A percentile compares a stretch with the other conserved stretches of the same genome.
Conservation (phyloP, 2,888 invertebrate species). For the Hololepta plana region DNA sequence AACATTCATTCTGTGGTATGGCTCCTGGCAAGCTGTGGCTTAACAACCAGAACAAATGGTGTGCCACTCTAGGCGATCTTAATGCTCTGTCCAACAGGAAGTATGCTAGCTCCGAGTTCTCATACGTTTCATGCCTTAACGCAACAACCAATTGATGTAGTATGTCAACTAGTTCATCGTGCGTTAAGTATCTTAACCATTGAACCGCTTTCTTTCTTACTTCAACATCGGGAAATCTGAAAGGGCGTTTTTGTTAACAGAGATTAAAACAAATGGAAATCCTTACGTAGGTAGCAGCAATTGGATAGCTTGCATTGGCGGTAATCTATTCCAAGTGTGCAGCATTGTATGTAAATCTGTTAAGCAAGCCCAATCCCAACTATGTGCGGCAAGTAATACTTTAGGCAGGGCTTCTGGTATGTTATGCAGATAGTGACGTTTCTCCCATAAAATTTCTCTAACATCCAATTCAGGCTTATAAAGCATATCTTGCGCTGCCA, state of each 20-base stretch:
- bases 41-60: slow-evolving; percentile 86
- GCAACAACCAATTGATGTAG: slow-evolving; percentile 89
- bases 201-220: slow-evolving; percentile 73
- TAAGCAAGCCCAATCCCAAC: slow-evolving; percentile 81
- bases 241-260: no score
- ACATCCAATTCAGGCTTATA: slow-evolving; percentile 52
- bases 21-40: slow-evolving; percentile 67
- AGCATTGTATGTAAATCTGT: slow-evolving; percentile 75
- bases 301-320: slow-evolving; percentile 80
- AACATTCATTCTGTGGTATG: slow-evolving; percentile 61
- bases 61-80: slow-evolving; percentile 78
- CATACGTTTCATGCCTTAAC: slow-evolving; percentile 77
- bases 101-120: slow-evolving; percentile 68
- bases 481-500: slow-evolving; percentile 59
- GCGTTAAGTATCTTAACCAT: slow-evolving; percentile 61
- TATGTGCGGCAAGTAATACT: slow-evolving; percentile 68
- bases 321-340: slow-evolving; percentile 70
- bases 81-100: slow-evolving; percentile 70
- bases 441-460: slow-evolving; percentile 80
- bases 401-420: slow-evolving; percentile 74
- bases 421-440: slow-evolving; percentile 72
- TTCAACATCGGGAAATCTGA: slow-evolving; percentile 78
- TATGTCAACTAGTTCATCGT: slow-evolving; percentile 80
- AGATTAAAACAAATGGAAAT: slow-evolving; percentile 1
- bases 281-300: slow-evolving; percentile 76